Evolutionary conservation across 1,140 invertebrate genomes (phyloP).

Genomic region (Zaprionus africanus): DNA sequence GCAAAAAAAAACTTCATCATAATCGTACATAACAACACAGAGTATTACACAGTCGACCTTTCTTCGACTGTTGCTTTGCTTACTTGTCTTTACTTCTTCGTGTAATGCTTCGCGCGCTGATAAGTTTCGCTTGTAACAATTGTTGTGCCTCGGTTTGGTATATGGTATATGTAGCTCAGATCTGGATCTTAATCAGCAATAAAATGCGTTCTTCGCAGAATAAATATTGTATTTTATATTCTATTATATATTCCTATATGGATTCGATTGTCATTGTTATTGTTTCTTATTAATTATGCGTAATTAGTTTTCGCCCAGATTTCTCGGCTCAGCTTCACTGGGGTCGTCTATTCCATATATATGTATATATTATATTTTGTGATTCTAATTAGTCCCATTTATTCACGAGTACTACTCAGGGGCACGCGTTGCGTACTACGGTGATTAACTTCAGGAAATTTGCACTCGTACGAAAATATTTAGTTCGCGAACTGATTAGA

Average conservation of each 20-base stretch:
- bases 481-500: slow-evolving; percentile 65
- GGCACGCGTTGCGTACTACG: slow-evolving; percentile 30
- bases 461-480: slow-evolving; percentile 61
- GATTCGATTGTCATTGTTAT: slow-evolving; percentile 30
- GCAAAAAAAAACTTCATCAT: no score
- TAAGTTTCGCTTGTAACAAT: slow-evolving; percentile 35
- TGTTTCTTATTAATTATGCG: slow-evolving; percentile 51
- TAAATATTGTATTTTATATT: slow-evolving; percentile 15
- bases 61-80: neutral
- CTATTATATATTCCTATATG: slow-evolving; percentile 16
- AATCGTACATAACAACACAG: neutral
- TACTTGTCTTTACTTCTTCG: slow-evolving; percentile 24
- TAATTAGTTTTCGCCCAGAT: slow-evolving; percentile 38
- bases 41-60: neutral
- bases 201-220: slow-evolving; percentile 11
- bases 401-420: slow-evolving; percentile 38
- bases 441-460: slow-evolving; percentile 74
- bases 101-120: slow-evolving; percentile 33
- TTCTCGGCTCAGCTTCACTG: slow-evolving; percentile 14
- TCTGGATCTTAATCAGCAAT: slow-evolving; percentile 44
- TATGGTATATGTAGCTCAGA: slow-evolving; percentile 6
- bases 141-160: neutral
- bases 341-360: slow-evolving; percentile 1
- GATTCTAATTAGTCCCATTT: slow-evolving; percentile 32
- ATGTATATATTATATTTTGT: slow-evolving; percentile 10